These are phyloP conservation scores for Heliopora coerulea DNA, from an alignment of 92 coral and sea anemone species.

Conservation along the genomic window DNA sequence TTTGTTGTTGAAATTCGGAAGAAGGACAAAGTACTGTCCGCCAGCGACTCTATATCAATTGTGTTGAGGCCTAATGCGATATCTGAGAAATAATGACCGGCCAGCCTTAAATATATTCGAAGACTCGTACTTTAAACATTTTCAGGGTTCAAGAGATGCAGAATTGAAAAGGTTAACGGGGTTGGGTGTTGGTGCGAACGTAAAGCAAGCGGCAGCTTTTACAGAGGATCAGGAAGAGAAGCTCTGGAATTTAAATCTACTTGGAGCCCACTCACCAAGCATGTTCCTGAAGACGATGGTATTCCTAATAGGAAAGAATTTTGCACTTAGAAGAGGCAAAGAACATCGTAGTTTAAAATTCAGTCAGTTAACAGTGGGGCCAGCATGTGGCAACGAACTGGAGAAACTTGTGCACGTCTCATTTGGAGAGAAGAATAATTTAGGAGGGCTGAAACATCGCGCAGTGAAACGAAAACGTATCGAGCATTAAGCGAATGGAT, in stretches of 20 bases:
- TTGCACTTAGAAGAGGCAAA: too few species aligned
- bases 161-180: constrained; percentile 51
- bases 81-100: constrained; percentile 48
- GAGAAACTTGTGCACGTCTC: too few species aligned
- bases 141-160: constrained; percentile 46
- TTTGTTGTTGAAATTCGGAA: constrained; percentile 46
- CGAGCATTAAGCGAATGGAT: too few species aligned
- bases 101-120: constrained; percentile 38
- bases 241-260: constrained; percentile 35
- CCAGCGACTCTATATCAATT: constrained; percentile 28
- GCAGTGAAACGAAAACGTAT: too few species aligned
- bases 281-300: too few species aligned
- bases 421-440: too few species aligned
- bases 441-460: too few species aligned
- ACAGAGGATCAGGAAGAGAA: constrained; percentile 43
- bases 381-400: too few species aligned
- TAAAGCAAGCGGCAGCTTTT: constrained; percentile 50
- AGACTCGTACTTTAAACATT: constrained; percentile 44
- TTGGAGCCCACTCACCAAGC: constrained; percentile 43
- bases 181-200: constrained; percentile 37
- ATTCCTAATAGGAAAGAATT: too few species aligned
- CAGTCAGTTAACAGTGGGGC: too few species aligned
- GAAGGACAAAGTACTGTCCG: neutral
- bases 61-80: constrained; percentile 40
- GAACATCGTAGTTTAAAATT: too few species aligned